Conservation (phyloP, 2,888 invertebrate species). For the Imbricaverruca yamaguchii region DNA sequence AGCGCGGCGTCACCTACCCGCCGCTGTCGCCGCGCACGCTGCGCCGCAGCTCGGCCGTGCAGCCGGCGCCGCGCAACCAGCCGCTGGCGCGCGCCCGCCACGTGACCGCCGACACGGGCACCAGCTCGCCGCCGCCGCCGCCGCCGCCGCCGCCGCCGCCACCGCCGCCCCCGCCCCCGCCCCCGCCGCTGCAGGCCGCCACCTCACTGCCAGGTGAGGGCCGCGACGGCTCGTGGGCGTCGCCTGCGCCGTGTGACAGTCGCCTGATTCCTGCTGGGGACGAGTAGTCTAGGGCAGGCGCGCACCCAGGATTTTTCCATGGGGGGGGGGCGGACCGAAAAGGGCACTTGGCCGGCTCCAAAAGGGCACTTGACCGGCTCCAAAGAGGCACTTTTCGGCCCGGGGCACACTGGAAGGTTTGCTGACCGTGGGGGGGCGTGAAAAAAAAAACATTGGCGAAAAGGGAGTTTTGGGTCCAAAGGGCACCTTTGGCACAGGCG, state of each 20-base stretch:
- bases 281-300: no score
- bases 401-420: no score
- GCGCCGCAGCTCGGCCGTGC: slow-evolving; percentile 39
- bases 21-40: slow-evolving; percentile 59
- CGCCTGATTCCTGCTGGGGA: no score
- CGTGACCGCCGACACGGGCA: slow-evolving; percentile 30
- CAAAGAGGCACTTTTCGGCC: no score
- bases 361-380: no score
- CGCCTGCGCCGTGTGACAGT: neutral
- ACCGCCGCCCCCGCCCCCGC: slow-evolving; percentile 29
- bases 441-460: no score
- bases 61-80: slow-evolving; percentile 49
- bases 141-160: slow-evolving; percentile 13
- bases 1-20: slow-evolving; percentile 66
- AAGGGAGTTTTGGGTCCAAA: no score
- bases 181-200: slow-evolving; percentile 30
- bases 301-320: no score
- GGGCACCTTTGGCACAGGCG: no score
- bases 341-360: no score
- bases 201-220: slow-evolving; percentile 24
- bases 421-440: no score
- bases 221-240: slow-evolving; percentile 26
- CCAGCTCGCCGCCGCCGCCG: slow-evolving; percentile 3
- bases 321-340: no score
- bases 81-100: slow-evolving; percentile 64